These are phyloP conservation scores for Ichneumoninae sp. DNA, from an alignment of 2,888 invertebrate genomes.

Conservation along the genomic window DNA sequence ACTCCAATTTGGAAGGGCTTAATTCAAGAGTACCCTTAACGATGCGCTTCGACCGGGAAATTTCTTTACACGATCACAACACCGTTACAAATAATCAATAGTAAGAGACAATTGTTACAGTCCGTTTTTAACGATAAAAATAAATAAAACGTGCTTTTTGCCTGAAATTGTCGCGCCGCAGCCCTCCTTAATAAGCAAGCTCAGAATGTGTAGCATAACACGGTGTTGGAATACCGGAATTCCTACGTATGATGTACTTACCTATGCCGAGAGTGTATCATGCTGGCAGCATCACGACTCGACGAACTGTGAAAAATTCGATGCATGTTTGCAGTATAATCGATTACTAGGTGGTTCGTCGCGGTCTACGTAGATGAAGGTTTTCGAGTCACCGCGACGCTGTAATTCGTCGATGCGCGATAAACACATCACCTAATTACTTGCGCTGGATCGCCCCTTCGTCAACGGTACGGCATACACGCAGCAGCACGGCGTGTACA, in stretches of 20 bases:
- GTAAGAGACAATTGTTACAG: neutral
- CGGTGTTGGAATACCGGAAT: neutral
- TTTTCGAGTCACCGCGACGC: conserved; percentile 64
- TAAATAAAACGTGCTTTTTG: neutral
- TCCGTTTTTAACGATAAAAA: neutral
- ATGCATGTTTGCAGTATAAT: conserved; percentile 75
- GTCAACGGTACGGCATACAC: conserved; percentile 74
- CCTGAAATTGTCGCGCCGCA: no score
- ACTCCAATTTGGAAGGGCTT: neutral
- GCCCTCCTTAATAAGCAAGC: no score
- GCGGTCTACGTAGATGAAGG: conserved; percentile 54
- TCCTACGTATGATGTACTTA: neutral
- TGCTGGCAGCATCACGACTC: conserved; percentile 56
- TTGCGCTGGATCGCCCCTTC: conserved; percentile 78
- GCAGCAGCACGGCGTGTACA: conserved; percentile 20
- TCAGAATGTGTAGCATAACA: neutral
- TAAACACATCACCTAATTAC: conserved; percentile 83
- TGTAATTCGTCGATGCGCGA: conserved; percentile 78
- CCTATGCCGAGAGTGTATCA: neutral
- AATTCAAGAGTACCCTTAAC: conserved; percentile 24
- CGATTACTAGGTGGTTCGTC: conserved; percentile 78
- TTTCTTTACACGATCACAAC: neutral
- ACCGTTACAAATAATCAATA: neutral
- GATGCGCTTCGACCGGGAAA: neutral
- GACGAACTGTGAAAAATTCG: conserved; percentile 77